Evolutionary conservation across 2,113 vertebrate species (phyloP), one percentile per base, ranked within the genome.

Genomic region (Tetrax tetrax): DNA sequence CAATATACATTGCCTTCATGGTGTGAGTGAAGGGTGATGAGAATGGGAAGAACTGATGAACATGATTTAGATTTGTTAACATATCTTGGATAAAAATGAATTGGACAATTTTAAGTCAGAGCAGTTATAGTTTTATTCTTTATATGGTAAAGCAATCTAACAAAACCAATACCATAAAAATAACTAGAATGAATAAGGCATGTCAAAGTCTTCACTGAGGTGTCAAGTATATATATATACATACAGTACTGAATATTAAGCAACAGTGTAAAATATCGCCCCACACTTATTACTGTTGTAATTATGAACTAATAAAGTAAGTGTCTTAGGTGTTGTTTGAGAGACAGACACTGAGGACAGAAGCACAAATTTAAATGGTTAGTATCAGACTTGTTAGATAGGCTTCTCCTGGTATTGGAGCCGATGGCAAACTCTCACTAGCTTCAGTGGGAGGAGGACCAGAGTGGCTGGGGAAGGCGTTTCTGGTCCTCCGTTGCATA

Each of bases 211-310:
- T 96, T 97, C 96, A 96, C 84, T 83, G 93, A 96, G 87, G 65
- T 66, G 91, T 93, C 72, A 95, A 89, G 41, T 71, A 82, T 95
- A 47, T 25, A 25, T 79, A 96, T 96, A 81, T 83, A 87, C 63
- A 95, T 97, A 97, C 97, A 97, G 96, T 97, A 97, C 96, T 91
- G 94, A 96, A 91, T 95, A 94, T 88, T 93, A 95, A 97, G 87
- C 87, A 93, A 88, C 70, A 87, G 81, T 79, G 83, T 83, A 72
- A 95, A 97, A 95, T 61, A 50, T 61, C 13, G 6, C 87, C 81
- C 59, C 78, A 48, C 38, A 61, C 48, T 82, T 74, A 83, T 87
- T 94, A 71, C 70, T 74, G 3, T 56, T 71, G 19, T 93, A 89
- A 57, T 76, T 90, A 51, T 18, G 57, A 70, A 80, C 43, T 70